Base-by-base conservation (phyloP, 2,888 invertebrate genomes). In the Tridacna gigas region DNA sequence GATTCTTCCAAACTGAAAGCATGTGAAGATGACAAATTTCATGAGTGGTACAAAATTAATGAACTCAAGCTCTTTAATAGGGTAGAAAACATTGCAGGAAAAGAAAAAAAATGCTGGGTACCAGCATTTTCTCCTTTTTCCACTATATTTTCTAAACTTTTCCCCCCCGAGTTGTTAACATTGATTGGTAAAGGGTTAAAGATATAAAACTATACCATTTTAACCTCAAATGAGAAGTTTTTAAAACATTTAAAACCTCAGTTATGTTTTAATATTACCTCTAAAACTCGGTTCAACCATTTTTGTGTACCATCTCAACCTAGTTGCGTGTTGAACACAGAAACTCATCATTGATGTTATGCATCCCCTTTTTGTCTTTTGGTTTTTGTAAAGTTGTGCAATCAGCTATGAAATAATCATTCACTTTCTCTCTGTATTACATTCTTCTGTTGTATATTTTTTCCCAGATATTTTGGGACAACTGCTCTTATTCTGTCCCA, bases 341-440 rank as follows among this genome's bases (percentile, higher is more conserved):
- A 65, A 65, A 26, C 65, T 65, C 65, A 26, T 65, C 28, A 65
- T 37, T 37, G 26, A 28, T 65, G 28, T 67, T 20, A n/a, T n/a
- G 20, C 18, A 20, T 47, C 20, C 75, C 47, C 74, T 66, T 63
- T 61, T n/a, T 74, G 28, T 51, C 60, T 45, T 82, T 61, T 77
- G 82, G 78, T 82, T 82, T 71, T 74, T 79, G 78, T 82, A 71
- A 75, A 26, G 69, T 67, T 82, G 77, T 82, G 79, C 79, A 75
- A 79, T 75, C 65, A 75, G 82, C 82, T 82, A 78, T 74, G 66
- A 63, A 75, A 75, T 75, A 75, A 63, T 63, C 45, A 65, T 75
- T 75, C 75, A 75, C 75, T 65, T 75, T 75, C 75, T 75, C 75
- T 63, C 75, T 63, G n/a, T n/a, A 47, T 13, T 47, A 5, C n/a